Percentiles rank a stretch among this genome's conserved stretches.
Conservation (phyloP, 2,888 invertebrate species). For the Onchidella celtica region DNA sequence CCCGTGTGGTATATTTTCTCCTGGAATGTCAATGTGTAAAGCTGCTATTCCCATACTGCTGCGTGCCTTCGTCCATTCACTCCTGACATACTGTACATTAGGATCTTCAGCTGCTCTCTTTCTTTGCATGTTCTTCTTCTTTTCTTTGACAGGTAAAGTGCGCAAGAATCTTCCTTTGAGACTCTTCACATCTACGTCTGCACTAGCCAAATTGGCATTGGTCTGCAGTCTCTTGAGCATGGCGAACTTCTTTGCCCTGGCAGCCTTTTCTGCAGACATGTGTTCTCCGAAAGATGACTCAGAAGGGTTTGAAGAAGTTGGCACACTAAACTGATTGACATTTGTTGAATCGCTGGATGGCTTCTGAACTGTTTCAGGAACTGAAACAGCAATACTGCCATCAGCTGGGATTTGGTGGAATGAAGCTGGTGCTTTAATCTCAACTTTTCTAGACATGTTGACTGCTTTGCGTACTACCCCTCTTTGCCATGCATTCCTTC, state of each 20-base stretch:
- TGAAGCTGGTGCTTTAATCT: not conserved
- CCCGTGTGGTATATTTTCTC: too few relatives aligned
- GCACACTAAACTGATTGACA: not conserved
- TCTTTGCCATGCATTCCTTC: slow-evolving; percentile 43
- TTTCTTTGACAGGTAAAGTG: not conserved
- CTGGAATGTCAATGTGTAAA: slow-evolving; percentile 21
- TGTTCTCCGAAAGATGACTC: not conserved
- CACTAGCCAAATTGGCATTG: slow-evolving; percentile 43
- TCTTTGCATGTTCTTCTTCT: not conserved
- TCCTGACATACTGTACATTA: not conserved
- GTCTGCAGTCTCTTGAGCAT: slow-evolving; percentile 44
- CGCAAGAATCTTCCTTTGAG: slow-evolving; percentile 25
- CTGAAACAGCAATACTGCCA: not conserved
- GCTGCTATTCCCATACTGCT: not conserved
- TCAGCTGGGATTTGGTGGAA: not conserved
- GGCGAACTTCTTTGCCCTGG: not conserved
- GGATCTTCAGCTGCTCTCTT: not conserved
- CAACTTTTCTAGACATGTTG: not conserved
- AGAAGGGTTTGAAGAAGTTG: not conserved
- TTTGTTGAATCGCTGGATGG: not conserved
- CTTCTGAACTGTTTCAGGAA: not conserved
- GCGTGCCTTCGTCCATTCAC: not conserved
- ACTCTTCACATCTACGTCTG: not conserved
- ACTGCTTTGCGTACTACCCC: slow-evolving; percentile 32
- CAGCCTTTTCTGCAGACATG: not conserved